A percentile compares a stretch with the other conserved stretches of the same genome.
Evolutionary conservation across 64 coral and sea anemone species (phyloP).

Genomic region (Actinia equina): DNA sequence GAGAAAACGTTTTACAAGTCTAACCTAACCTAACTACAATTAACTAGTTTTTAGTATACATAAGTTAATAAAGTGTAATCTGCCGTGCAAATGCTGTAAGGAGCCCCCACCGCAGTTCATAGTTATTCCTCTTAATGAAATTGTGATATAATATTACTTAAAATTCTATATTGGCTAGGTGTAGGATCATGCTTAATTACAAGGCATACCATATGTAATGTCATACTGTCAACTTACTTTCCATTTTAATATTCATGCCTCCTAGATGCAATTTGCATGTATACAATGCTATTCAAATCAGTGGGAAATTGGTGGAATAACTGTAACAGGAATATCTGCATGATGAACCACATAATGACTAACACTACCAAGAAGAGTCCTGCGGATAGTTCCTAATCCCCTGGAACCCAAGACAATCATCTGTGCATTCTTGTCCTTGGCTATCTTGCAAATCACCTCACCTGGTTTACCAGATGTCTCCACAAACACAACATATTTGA

Average conservation of each 20-base stretch:
- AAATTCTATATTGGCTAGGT: no score
- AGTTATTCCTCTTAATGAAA: no score
- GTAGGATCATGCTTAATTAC: no score
- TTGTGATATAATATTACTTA: no score
- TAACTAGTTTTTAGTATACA: no score
- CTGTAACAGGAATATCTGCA: slow-evolving; percentile 39
- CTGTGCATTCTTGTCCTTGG: slow-evolving; percentile 33
- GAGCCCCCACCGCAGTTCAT: no score
- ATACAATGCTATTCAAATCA: background rate
- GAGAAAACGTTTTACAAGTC: no score
- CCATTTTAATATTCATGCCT: no score
- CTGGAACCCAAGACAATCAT: slow-evolving; percentile 48
- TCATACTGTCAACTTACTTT: background rate
- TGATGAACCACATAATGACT: slow-evolving; percentile 51
- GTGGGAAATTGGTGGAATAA: slow-evolving; percentile 22
- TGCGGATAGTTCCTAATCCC: slow-evolving; percentile 47
- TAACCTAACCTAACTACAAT: no score
- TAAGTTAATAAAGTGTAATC: no score
- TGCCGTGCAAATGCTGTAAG: no score
- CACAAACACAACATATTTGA: slow-evolving; percentile 42
- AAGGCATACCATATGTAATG: background rate
- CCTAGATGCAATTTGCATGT: no score
- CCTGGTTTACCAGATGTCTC: slow-evolving; percentile 45
- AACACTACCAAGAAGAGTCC: slow-evolving; percentile 60
- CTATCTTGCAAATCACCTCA: slow-evolving; percentile 38